phyloP scores from a whole-genome alignment of 2,888 invertebrate genomes.

The Lasioglossum vierecki region DNA sequence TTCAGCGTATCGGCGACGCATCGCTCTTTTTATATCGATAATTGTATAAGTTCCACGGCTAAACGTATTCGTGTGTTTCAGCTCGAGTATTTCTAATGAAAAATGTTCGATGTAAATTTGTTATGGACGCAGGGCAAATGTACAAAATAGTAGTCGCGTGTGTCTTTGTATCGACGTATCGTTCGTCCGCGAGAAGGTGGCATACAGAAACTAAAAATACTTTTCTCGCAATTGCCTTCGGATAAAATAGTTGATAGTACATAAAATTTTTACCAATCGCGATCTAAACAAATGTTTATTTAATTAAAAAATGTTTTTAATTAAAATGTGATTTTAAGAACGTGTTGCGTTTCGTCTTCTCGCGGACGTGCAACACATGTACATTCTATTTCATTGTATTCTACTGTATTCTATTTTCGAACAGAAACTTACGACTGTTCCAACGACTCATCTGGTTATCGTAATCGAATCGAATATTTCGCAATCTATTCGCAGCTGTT shows the following conservation, averaged over 20 bases:
- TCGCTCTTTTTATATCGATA: constrained; percentile 34
- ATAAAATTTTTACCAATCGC: too few relatives aligned
- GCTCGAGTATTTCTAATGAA: background rate
- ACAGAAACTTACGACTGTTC: constrained; percentile 21
- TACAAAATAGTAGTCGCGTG: constrained; percentile 10
- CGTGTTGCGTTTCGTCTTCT: background rate
- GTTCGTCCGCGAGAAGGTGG: background rate
- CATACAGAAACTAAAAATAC: background rate
- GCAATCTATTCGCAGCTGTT: background rate
- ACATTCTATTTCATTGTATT: background rate
- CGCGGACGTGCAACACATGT: background rate
- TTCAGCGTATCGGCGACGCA: background rate
- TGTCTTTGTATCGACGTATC: constrained; percentile 4
- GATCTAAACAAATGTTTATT: too few relatives aligned
- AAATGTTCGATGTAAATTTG: constrained; percentile 20
- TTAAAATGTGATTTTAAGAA: too few relatives aligned
- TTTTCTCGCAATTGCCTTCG: too few relatives aligned
- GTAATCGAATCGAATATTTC: background rate
- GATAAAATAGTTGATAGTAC: too few relatives aligned
- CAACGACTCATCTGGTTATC: background rate
- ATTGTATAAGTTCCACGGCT: constrained; percentile 6
- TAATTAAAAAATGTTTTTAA: too few relatives aligned
- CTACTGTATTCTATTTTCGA: constrained; percentile 13
- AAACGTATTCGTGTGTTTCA: background rate
- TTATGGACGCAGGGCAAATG: constrained; percentile 10